A percentile compares a stretch with the other conserved stretches of the same genome.
These are phyloP conservation scores for Macrophya alboannulata DNA, from an alignment of 2,888 invertebrate species.

Conservation along the genomic window DNA sequence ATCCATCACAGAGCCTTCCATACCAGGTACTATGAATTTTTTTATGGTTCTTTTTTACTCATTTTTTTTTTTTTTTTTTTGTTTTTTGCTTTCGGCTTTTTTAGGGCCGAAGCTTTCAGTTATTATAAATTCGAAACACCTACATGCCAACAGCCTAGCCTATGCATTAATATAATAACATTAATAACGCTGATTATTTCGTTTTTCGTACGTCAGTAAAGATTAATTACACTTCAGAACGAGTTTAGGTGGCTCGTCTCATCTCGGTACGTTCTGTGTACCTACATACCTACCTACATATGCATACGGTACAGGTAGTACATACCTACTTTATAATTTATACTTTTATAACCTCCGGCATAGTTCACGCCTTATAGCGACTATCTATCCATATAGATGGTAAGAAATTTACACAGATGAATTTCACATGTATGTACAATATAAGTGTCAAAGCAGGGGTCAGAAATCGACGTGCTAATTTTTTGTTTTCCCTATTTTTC, in stretches of 20 bases:
- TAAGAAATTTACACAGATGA: neutral
- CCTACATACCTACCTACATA: neutral
- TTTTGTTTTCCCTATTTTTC: neutral
- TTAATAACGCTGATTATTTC: slow-evolving; percentile 21
- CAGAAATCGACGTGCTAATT: neutral
- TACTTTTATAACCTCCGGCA: slow-evolving; percentile 19
- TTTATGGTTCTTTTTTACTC: neutral
- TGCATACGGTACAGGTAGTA: neutral
- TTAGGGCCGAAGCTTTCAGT: neutral
- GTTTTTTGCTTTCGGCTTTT: neutral
- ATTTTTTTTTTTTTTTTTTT: no score
- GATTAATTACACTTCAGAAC: slow-evolving; percentile 33
- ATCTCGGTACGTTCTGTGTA: neutral
- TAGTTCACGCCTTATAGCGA: slow-evolving; percentile 16
- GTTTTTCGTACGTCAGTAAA: slow-evolving; percentile 30
- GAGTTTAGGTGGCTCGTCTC: slow-evolving; percentile 27
- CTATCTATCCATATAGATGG: neutral
- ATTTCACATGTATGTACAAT: neutral
- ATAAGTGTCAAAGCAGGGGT: neutral
- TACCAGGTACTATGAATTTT: neutral
- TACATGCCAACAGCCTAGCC: neutral
- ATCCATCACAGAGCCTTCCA: neutral
- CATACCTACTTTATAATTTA: slow-evolving; percentile 11
- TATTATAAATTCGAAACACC: slow-evolving; percentile 16
- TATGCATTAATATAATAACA: slow-evolving; percentile 38